phyloP scores from a whole-genome alignment of 2,113 vertebrate genomes.

The Potamarius usumacintae region DNA sequence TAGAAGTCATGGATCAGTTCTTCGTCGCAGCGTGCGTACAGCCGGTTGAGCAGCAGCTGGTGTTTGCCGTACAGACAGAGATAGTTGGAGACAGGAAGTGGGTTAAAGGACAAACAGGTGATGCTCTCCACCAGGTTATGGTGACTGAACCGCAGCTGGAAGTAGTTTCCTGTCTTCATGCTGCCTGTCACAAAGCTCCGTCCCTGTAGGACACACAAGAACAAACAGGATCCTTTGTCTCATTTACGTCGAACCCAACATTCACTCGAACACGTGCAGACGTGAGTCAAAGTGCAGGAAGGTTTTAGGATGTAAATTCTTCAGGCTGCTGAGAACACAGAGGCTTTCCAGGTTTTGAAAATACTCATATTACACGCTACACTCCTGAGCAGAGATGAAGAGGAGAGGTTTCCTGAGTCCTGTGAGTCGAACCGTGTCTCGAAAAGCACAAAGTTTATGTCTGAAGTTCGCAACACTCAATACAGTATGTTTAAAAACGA shows the following conservation, averaged over 20 bases:
- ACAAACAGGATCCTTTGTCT: neutral
- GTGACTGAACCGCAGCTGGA: conserved; percentile 77
- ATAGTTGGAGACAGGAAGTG: conserved; percentile 83
- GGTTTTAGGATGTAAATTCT: neutral
- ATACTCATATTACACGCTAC: neutral
- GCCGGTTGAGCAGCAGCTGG: conserved; percentile 84
- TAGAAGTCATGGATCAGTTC: conserved; percentile 82
- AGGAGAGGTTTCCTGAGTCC: too few species aligned
- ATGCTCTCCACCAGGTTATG: conserved; percentile 78
- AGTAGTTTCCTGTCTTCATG: conserved; percentile 79
- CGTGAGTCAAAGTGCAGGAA: too few species aligned
- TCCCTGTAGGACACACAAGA: conserved; percentile 69
- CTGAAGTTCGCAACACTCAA: neutral
- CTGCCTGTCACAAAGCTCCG: conserved; percentile 76
- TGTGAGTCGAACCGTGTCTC: neutral
- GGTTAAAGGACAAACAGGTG: conserved; percentile 83
- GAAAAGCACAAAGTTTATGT: neutral
- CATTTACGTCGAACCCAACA: neutral
- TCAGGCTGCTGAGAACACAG: neutral
- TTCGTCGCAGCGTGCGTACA: conserved; percentile 71
- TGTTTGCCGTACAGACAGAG: conserved; percentile 83
- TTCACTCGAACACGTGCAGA: neutral
- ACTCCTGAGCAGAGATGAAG: too few species aligned
- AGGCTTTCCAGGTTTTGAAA: neutral
- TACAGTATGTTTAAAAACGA: neutral